These are phyloP conservation scores for Pandemis cinnamomeana DNA, from an alignment of 2,888 invertebrate species.

Conservation along the genomic window DNA sequence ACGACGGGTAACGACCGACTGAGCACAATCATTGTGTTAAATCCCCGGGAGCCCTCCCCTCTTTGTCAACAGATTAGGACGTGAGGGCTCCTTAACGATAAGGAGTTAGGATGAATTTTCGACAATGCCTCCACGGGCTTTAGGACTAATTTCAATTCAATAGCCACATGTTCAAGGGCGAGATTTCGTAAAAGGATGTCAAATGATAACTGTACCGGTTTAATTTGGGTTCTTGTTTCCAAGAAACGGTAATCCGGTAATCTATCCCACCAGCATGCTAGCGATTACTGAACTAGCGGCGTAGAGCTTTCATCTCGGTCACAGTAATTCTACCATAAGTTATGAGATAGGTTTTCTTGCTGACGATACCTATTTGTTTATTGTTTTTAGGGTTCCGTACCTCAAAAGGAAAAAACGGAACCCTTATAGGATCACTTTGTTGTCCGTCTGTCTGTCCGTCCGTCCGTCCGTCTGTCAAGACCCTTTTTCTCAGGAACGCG, in stretches of 20 bases:
- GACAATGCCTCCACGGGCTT: constrained; percentile 38
- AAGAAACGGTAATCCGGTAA: constrained; percentile 22
- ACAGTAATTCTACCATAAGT: no score
- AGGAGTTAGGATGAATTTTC: constrained; percentile 59
- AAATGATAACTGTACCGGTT: not conserved
- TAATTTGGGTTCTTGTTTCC: constrained; percentile 18
- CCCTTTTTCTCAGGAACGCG: no score
- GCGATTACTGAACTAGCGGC: not conserved
- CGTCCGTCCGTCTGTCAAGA: no score
- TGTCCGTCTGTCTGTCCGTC: no score
- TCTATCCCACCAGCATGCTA: not conserved
- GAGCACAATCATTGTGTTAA: constrained; percentile 73
- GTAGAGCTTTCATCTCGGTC: no score
- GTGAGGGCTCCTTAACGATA: constrained; percentile 62
- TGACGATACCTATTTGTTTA: no score
- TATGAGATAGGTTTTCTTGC: no score
- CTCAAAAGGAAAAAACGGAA: no score
- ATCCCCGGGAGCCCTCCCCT: constrained; percentile 61
- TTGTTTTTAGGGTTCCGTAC: no score
- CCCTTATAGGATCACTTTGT: no score
- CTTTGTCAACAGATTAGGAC: constrained; percentile 68
- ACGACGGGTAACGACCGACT: constrained; percentile 55
- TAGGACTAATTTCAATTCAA: constrained; percentile 27
- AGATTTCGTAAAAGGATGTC: not conserved
- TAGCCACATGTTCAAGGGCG: not conserved